These are phyloP conservation scores for Trissolcus brochymenae DNA, from an alignment of 2,888 invertebrate genomes.

Conservation along the genomic window DNA sequence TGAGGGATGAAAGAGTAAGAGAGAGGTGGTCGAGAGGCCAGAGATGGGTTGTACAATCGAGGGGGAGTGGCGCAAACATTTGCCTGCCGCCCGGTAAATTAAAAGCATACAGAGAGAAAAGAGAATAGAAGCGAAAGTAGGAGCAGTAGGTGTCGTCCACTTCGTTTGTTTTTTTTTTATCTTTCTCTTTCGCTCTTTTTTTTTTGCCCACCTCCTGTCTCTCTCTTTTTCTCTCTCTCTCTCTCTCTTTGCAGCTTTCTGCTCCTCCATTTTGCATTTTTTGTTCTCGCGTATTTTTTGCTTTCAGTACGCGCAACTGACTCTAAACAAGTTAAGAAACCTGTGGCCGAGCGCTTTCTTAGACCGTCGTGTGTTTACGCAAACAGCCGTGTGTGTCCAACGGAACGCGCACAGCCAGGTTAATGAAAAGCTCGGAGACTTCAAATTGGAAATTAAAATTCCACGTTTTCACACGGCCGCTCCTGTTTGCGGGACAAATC, in stretches of 20 bases:
- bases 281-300: slow-evolving; percentile 12
- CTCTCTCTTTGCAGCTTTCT: slow-evolving; percentile 9
- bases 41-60: slow-evolving; percentile 72
- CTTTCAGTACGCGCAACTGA: slow-evolving; percentile 12
- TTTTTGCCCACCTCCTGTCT: slow-evolving; percentile 7
- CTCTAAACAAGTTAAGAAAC: slow-evolving; percentile 36
- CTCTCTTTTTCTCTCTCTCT: slow-evolving; percentile 11
- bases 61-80: slow-evolving; percentile 76
- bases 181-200: slow-evolving; percentile 14
- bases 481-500: too few species aligned
- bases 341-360: slow-evolving; percentile 29
- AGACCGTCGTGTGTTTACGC: slow-evolving; percentile 25
- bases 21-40: slow-evolving; percentile 62
- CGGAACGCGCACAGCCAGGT: slow-evolving; percentile 1
- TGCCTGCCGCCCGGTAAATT: slow-evolving; percentile 77
- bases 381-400: slow-evolving; percentile 18
- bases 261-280: slow-evolving; percentile 16
- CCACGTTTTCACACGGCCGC: too few species aligned
- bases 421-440: slow-evolving; percentile 14
- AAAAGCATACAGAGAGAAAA: slow-evolving; percentile 75
- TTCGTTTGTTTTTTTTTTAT: slow-evolving; percentile 60
- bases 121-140: slow-evolving; percentile 68
- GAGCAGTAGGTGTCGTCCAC: slow-evolving; percentile 59
- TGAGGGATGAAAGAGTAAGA: slow-evolving; percentile 58
- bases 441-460: background rate